Evolutionary conservation across 2,888 invertebrate genomes (phyloP), one percentile per base, ranked within the genome.

Genomic region (Hydroisotoma schaefferi): DNA sequence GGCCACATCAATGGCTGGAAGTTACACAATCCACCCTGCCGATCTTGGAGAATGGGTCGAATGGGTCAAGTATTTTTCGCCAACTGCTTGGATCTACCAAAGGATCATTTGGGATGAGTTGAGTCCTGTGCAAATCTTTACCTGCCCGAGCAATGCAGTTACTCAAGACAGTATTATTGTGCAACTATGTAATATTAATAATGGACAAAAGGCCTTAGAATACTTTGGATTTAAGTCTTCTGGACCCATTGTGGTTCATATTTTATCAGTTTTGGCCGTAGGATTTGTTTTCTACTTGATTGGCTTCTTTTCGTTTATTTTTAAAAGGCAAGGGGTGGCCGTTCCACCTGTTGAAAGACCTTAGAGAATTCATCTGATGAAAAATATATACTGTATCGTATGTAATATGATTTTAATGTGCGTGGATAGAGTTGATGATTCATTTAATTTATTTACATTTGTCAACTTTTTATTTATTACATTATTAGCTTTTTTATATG

Each of bases 101-200:
- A 83, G 85, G 65, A 76, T 90, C 49, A 76, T 86, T 55, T 80
- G 81, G 60, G 80, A 83, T 65, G 89, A 90, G 74, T 81, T 86
- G 55, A 83, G 61, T n/a, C 63, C 69, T 48, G 69, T 73, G n/a
- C 55, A 69, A 18, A 56, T 65, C 18, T 74, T 76, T 61, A 58
- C 68, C 4, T 77, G 77, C 59, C 73, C 73, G 27, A 73, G 74
- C 8, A 77, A 76, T 67, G 83, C 93, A 83, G 85, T 90, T 64
- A 88, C 90, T 73, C 86, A 87, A 73, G 88, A 88, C 77, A 90
- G 90, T 74, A 87, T 90, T 27, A 88, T 90, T 75, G 84, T 69
- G 48, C 58, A 66, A 2, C 68, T 70, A 20, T 72, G 71, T 54
- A 67, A 69, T 8, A 58, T 71, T 10, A 55, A 63, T 43, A 57